Evolutionary conservation across 1,140 invertebrate species (phyloP).

Genomic region (Dryas iulia): DNA sequence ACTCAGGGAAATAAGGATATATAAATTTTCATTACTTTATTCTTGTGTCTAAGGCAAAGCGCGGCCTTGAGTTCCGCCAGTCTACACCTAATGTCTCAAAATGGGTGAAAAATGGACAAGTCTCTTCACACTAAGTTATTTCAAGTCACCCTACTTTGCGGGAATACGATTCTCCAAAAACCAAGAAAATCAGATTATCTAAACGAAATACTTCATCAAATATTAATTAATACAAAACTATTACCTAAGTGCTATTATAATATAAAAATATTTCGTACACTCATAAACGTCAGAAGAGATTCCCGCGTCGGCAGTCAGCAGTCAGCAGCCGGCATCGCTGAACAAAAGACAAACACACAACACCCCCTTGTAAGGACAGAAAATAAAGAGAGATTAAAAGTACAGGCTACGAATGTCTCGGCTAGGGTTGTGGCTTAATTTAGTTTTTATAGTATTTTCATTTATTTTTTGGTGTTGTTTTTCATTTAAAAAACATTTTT

Average conservation of each 20-base stretch:
- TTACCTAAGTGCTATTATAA: constrained; percentile 17
- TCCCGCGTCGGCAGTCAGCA: constrained; percentile 40
- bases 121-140: no score
- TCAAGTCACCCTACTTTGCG: no score
- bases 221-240: constrained; percentile 5
- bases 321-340: constrained; percentile 49
- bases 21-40: no score
- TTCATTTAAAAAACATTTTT: not conserved
- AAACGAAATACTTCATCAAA: not conserved
- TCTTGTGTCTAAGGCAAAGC: no score
- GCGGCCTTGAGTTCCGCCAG: no score
- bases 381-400: constrained; percentile 71
- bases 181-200: no score
- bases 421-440: constrained; percentile 34
- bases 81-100: no score
- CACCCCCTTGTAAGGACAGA: constrained; percentile 50
- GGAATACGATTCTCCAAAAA: no score
- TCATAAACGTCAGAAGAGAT: constrained; percentile 31
- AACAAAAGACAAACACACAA: constrained; percentile 65
- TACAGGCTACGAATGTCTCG: constrained; percentile 41
- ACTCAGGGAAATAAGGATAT: no score
- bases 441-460: no score
- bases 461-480: no score
- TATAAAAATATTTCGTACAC: constrained; percentile 27
- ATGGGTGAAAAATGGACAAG: no score